A percentile compares a stretch with the other conserved stretches of the same genome.
Evolutionary conservation across 2,797 vertebrate species (phyloP).

Genomic region (Lerista edwardsae): DNA sequence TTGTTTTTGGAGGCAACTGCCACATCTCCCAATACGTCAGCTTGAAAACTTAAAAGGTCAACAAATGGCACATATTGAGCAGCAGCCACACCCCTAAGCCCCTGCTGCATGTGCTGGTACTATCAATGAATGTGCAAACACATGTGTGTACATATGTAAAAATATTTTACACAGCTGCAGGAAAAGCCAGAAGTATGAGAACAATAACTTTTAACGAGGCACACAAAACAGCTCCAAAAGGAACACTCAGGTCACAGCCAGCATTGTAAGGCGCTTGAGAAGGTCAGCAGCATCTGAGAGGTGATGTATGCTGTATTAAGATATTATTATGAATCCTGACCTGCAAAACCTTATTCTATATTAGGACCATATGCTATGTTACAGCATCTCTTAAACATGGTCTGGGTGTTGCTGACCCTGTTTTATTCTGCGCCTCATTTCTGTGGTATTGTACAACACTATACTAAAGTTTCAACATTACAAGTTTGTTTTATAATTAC

Average conservation of each 20-base stretch:
- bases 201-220: neutral
- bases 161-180: neutral
- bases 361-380: constrained; percentile 31
- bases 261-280: neutral
- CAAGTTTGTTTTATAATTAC: constrained; percentile 1
- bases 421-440: constrained; percentile 12
- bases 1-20: neutral
- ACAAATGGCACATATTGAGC: neutral
- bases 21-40: neutral
- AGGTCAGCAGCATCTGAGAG: constrained; percentile 7
- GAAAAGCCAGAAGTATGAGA: neutral
- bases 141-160: neutral
- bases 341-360: constrained; percentile 22
- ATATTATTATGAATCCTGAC: neutral
- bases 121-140: neutral
- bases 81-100: neutral
- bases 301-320: neutral
- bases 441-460: constrained; percentile 36
- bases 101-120: neutral
- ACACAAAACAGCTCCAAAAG: neutral
- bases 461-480: constrained; percentile 9
- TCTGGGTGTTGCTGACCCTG: neutral
- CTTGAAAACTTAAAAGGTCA: neutral
- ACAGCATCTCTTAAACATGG: constrained; percentile 16
- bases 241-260: neutral